phyloP scores from a whole-genome alignment of 2,797 vertebrate genomes.

The Serranus cabrilla region DNA sequence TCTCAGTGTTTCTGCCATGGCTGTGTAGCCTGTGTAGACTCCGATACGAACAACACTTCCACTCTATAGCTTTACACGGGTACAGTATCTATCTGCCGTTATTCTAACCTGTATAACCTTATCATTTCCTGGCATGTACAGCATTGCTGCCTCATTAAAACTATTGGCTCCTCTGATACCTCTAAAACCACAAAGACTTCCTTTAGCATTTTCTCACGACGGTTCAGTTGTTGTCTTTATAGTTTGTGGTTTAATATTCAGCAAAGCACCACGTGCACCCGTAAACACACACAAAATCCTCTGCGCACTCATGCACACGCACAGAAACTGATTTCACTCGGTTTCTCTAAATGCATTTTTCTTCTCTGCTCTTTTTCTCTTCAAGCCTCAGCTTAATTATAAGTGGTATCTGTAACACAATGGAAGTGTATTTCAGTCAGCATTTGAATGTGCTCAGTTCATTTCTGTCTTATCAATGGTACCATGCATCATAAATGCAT shows the following conservation, averaged over 20 bases:
- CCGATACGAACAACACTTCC: conserved; percentile 47
- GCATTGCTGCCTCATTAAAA: conserved; percentile 85
- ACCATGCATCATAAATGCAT: conserved; percentile 81
- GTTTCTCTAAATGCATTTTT: conserved; percentile 76
- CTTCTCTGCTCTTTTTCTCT: conserved; percentile 73
- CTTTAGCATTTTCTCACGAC: conserved; percentile 83
- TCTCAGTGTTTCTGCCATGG: conserved; percentile 40
- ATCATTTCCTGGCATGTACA: conserved; percentile 81
- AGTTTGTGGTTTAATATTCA: conserved; percentile 86
- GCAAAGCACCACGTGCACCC: conserved; percentile 72
- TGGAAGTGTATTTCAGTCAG: conserved; percentile 78
- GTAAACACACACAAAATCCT: conserved; percentile 59
- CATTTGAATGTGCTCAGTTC: conserved; percentile 76
- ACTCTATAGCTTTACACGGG: conserved; percentile 37
- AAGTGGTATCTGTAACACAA: conserved; percentile 82
- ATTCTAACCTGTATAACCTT: conserved; percentile 79
- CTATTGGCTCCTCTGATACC: conserved; percentile 81
- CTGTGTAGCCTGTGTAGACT: conserved; percentile 21
- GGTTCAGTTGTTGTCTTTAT: conserved; percentile 77
- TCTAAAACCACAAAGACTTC: conserved; percentile 86
- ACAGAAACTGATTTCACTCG: conserved; percentile 73
- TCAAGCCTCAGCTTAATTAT: conserved; percentile 84
- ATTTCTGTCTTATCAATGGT: conserved; percentile 79
- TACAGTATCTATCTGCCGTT: conserved; percentile 70
- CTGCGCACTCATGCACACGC: conserved; percentile 25